These are phyloP conservation scores for Mionectes macconnelli DNA, from an alignment of 2,113 vertebrate genomes.

Conservation along the genomic window DNA sequence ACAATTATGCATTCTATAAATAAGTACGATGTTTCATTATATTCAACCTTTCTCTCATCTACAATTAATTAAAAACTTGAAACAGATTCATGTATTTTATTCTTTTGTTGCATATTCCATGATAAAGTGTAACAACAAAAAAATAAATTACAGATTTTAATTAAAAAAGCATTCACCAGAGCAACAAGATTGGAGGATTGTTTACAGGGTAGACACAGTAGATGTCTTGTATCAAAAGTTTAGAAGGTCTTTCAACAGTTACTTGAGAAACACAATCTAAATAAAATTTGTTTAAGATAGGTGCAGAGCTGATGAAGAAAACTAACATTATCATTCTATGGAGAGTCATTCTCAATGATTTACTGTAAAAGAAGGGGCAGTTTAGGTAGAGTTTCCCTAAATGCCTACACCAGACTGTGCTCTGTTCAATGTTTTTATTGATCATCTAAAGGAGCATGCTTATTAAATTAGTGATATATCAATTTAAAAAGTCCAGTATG, in stretches of 20 bases:
- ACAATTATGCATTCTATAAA: background rate
- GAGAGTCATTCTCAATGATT: background rate
- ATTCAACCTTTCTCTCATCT: background rate
- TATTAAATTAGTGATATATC: background rate
- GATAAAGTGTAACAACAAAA: constrained; percentile 1
- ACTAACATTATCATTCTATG: background rate
- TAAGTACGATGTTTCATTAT: background rate
- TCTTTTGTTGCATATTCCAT: background rate
- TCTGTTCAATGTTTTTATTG: background rate
- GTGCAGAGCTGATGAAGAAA: too few species aligned
- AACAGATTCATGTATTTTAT: background rate
- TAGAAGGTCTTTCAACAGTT: background rate
- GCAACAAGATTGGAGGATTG: background rate
- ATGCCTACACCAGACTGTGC: background rate
- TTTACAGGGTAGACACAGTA: background rate
- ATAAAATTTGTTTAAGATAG: background rate
- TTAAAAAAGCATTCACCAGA: background rate
- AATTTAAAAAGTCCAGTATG: background rate
- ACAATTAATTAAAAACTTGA: background rate
- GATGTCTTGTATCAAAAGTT: background rate
- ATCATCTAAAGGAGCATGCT: background rate
- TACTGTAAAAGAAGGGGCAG: background rate
- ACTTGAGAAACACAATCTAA: background rate
- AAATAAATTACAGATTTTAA: background rate
- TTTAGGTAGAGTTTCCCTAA: background rate